These are phyloP conservation scores for Erythrolamprus reginae DNA, from an alignment of 2,113 vertebrate genomes.

Conservation along the genomic window DNA sequence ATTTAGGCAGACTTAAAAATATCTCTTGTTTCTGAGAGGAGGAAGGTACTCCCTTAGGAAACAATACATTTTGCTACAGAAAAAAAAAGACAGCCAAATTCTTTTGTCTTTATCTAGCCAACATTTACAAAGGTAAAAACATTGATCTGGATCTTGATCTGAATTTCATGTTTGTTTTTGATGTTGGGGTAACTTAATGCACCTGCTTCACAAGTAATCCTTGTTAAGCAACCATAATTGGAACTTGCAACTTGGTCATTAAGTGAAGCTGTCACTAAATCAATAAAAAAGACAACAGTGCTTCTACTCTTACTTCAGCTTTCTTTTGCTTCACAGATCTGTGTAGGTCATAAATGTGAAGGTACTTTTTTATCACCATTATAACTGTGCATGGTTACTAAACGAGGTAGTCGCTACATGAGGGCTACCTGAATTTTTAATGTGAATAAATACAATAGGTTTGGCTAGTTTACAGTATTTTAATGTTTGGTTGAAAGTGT, in stretches of 20 bases:
- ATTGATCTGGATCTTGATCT: background rate
- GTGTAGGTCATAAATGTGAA: background rate
- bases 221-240: background rate
- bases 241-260: background rate
- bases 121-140: background rate
- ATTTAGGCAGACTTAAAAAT: background rate
- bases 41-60: accelerated
- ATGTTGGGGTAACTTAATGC: background rate
- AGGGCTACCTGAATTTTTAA: background rate
- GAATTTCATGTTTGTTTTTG: background rate
- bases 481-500: background rate
- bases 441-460: background rate
- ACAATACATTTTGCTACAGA: constrained; percentile 26
- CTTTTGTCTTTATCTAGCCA: background rate
- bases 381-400: background rate
- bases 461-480: background rate
- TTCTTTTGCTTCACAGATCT: background rate
- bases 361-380: background rate
- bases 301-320: background rate
- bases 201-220: background rate
- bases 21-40: constrained; percentile 22
- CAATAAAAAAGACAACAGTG: background rate
- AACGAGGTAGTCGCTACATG: background rate
- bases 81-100: background rate
- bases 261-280: background rate